These are phyloP conservation scores for Hepsetus odoe DNA, from an alignment of 2,113 vertebrate genomes.

Conservation along the genomic window DNA sequence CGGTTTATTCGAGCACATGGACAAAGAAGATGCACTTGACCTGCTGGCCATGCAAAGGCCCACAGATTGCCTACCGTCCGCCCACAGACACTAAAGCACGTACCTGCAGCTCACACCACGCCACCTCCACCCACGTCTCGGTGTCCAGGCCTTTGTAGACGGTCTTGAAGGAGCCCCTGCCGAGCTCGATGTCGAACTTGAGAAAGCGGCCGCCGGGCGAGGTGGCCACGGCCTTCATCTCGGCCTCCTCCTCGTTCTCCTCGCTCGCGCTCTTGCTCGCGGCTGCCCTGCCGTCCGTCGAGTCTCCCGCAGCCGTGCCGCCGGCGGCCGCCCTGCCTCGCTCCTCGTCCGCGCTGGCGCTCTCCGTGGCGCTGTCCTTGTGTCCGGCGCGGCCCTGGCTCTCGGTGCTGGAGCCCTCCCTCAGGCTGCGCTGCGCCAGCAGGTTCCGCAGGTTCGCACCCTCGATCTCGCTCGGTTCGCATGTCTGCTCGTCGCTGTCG, in stretches of 20 bases:
- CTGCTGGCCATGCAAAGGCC: neutral
- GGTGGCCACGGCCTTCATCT: conserved; percentile 94
- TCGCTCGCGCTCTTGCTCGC: conserved; percentile 77
- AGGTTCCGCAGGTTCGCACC: conserved; percentile 68
- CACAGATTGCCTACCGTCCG: neutral
- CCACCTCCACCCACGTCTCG: conserved; percentile 97
- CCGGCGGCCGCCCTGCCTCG: conserved; percentile 57
- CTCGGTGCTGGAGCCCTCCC: conserved; percentile 62
- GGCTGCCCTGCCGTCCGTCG: conserved; percentile 64
- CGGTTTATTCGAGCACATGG: too few relatives aligned
- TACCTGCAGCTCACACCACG: conserved; percentile 99
- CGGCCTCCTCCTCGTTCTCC: conserved; percentile 92
- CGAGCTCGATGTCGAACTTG: conserved; percentile 97
- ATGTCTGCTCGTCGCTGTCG: conserved; percentile 83
- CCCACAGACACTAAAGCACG: conserved; percentile 42
- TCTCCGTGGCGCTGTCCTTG: conserved; percentile 62
- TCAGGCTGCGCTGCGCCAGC: conserved; percentile 66
- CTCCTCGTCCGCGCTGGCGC: conserved; percentile 60
- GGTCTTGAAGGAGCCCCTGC: conserved; percentile 96
- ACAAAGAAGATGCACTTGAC: neutral
- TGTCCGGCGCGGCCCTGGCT: conserved; percentile 63
- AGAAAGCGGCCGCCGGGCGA: conserved; percentile 93
- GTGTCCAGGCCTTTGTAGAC: conserved; percentile 98
- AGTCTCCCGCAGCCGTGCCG: conserved; percentile 29
- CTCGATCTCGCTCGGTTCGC: conserved; percentile 71